Evolutionary conservation across 30 jellyfish, hydroid and myxozoan species (phyloP).

Genomic region (Hydractinia echinata): DNA sequence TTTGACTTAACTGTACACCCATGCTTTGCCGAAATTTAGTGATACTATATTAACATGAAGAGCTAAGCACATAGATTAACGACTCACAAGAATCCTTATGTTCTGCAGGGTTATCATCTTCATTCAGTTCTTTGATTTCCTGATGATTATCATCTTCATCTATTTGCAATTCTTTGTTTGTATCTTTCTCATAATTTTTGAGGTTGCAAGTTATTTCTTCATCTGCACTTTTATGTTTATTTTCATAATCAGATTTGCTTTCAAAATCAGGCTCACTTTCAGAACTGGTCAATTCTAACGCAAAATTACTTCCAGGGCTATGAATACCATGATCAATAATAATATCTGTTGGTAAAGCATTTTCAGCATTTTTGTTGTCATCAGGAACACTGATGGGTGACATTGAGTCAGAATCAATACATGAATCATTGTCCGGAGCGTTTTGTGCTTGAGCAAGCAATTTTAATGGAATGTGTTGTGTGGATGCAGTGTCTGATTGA

Average conservation of each 20-base stretch:
- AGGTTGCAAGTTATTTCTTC: neutral
- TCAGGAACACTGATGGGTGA: neutral
- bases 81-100: neutral
- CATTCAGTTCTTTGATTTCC: constrained; percentile 2
- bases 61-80: no score
- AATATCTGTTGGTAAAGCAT: no score
- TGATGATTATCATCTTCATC: neutral
- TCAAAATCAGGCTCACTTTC: constrained; percentile 4
- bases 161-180: neutral
- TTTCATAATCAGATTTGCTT: neutral
- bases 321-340: constrained; percentile 9
- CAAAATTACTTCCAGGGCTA: constrained; percentile 13
- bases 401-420: neutral
- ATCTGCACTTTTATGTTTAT: constrained; percentile 1
- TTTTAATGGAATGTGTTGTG: neutral
- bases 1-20: no score
- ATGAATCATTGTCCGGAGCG: neutral
- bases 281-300: neutral
- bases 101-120: constrained; percentile 2
- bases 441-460: constrained; percentile 9
- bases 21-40: no score
- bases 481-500: no score
- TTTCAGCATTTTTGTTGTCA: no score
- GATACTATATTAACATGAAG: no score
- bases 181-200: neutral